Base-by-base conservation (phyloP, 1,140 invertebrate species). In the Mya arenaria region DNA sequence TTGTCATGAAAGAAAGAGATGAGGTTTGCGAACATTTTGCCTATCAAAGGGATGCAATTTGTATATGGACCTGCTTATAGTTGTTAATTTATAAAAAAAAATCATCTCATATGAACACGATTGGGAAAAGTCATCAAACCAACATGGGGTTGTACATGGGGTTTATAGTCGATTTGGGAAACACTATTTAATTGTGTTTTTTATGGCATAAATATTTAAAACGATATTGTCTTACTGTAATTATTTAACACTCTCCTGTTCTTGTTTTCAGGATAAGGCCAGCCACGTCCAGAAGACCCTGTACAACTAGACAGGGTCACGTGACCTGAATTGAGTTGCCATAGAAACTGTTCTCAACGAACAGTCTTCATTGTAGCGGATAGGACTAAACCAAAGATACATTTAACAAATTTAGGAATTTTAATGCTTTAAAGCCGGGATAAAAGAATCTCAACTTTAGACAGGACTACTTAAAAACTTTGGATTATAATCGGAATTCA, bases 261-360 rank as follows among this genome's bases (percentile, higher is more conserved):
- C 63, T 63, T 41, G 17, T 30, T 68, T 77, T 36, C 80, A 91
- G 90, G 90, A 91, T 39, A 91, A 91, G 68, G 90, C 89, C n/a
- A 88, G 86, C 65, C 90, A 91, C 83, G 87, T 85, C 82, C 90
- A 91, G 82, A 90, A 87, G 71, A 90, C 89, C 52, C 69, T 85
- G 32, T 91, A 90, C 85, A 84, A 88, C 34, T 89, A 90, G 77
- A 78, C 39, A 25, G 28, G 30, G 32, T 32, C 36, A 72, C 28
- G 32, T 15, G 58, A 63, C 30, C 28, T 17, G 28, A 5, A 32
- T 13, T 62, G 23, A 41, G 34, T 44, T 60, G 56, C 56, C 58
- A 63, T 62, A 62, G 37, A 56, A 13, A 73, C 52, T n/a, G n/a
- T n/a, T n/a, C n/a, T n/a, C n/a, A n/a, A n/a, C n/a, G n/a, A n/a